Evolutionary conservation across 2,888 invertebrate genomes (phyloP).

Genomic region (Trisateles emortualis): DNA sequence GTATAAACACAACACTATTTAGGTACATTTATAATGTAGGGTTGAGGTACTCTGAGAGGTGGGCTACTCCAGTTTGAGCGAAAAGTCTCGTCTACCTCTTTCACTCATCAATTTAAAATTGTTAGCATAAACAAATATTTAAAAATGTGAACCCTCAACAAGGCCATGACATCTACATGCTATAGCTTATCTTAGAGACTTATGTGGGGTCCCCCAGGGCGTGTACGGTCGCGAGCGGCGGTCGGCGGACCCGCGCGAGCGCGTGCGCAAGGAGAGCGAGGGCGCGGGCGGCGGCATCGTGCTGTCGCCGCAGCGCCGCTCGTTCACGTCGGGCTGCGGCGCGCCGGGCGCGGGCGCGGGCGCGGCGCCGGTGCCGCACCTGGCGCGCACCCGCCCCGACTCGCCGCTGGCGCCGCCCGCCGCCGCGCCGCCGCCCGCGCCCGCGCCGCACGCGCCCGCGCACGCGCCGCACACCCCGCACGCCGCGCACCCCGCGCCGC

Average conservation of each 20-base stretch:
- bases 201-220: constrained; percentile 48
- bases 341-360: constrained; percentile 82
- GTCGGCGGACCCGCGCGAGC: constrained; percentile 90
- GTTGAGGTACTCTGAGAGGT: too few relatives aligned
- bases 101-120: too few relatives aligned
- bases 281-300: constrained; percentile 88
- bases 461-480: constrained; percentile 44
- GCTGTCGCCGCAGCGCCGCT: constrained; percentile 94
- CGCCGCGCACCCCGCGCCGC: constrained; percentile 40
- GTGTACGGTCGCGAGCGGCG: constrained; percentile 80
- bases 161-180: too few relatives aligned
- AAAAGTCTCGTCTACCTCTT: too few relatives aligned
- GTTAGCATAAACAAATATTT: too few relatives aligned
- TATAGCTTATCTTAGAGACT: too few relatives aligned
- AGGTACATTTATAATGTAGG: too few relatives aligned
- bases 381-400: constrained; percentile 86
- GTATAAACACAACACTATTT: too few relatives aligned
- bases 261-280: constrained; percentile 93
- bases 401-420: constrained; percentile 70
- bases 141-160: too few relatives aligned
- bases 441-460: constrained; percentile 74
- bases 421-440: constrained; percentile 78
- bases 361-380: constrained; percentile 63
- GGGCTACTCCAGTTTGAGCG: too few relatives aligned
- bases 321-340: constrained; percentile 95